Evolutionary conservation across 2,888 invertebrate genomes (phyloP), one percentile per base, ranked within the genome.

Genomic region (Drosophila acutilabella): DNA sequence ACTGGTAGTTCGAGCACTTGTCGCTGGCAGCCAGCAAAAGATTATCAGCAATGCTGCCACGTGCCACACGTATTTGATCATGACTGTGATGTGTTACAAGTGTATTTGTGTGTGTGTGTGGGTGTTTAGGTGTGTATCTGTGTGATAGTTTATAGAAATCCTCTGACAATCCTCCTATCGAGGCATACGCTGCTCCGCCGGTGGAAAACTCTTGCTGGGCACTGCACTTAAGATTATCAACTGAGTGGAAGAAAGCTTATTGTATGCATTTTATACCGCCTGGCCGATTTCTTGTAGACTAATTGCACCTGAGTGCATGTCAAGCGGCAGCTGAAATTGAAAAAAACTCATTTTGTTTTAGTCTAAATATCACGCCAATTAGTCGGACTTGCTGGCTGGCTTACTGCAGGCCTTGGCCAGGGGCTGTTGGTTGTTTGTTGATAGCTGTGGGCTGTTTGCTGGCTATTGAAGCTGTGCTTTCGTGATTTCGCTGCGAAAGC

Each of bases 341-440:
- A 71, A 71, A 74, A 67, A 81, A 58, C 75, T 71, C 64, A 72
- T 72, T 85, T 81, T 88, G 90, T 90, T 89, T 83, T 90, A 90
- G 83, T 90, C 90, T 90, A 82, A 83, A 90, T 86, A 86, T 90
- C 88, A 89, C 78, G 84, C 83, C 80, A 82, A 88, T 81, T 88
- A 80, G 74, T 69, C 68, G 59, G 80, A 69, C 79, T 78, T 68
- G 62, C 57, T 50, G 60, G 42, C 67, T 47, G 41, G 23, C 52
- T 41, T 45, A 56, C 47, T 14, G 38, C 53, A 33, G 26, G 40
- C 41, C 14, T 23, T 23, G 52, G 50, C 47, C 44, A 36, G 44
- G 10, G 30, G 64, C 58, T 44, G 53, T 11, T 26, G 48, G 30
- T 30, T 30, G 30, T 13, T 13, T 4, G 7, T 44, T 30, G 40